Percentiles rank a stretch among this genome's conserved stretches.
These are phyloP conservation scores for Myrmophylax atrothorax DNA, from an alignment of 2,113 vertebrate species.

Conservation along the genomic window DNA sequence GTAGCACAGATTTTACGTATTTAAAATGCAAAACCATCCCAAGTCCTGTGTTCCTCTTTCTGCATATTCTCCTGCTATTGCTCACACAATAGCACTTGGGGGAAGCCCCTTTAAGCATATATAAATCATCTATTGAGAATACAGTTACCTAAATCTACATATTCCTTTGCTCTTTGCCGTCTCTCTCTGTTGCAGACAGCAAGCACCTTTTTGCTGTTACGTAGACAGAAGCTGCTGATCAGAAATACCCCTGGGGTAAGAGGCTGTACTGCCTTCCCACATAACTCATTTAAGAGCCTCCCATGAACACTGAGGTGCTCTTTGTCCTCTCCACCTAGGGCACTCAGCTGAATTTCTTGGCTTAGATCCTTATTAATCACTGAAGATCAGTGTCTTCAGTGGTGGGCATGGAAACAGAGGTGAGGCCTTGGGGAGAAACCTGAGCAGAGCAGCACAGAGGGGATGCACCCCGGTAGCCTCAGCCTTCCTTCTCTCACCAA, in stretches of 20 bases:
- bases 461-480: not conserved
- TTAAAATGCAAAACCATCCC: not conserved
- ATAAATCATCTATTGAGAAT: not conserved
- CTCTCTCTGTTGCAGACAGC: not conserved
- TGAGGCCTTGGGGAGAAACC: not conserved
- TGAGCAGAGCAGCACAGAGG: not conserved
- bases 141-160: not conserved
- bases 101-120: not conserved
- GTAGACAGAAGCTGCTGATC: not conserved
- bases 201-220: not conserved
- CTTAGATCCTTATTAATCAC: not conserved
- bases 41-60: not conserved
- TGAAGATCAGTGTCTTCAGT: not conserved
- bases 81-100: not conserved
- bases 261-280: not conserved
- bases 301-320: not conserved
- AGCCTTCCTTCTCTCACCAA: constrained; percentile 8
- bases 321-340: not conserved
- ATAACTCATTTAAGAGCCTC: not conserved
- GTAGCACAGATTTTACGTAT: fast-evolving
- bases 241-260: not conserved
- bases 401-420: not conserved
- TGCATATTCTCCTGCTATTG: not conserved
- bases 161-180: not conserved
- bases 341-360: not conserved